Base-by-base conservation (phyloP, 2,797 vertebrate species). In the Anguilla pacifica region DNA sequence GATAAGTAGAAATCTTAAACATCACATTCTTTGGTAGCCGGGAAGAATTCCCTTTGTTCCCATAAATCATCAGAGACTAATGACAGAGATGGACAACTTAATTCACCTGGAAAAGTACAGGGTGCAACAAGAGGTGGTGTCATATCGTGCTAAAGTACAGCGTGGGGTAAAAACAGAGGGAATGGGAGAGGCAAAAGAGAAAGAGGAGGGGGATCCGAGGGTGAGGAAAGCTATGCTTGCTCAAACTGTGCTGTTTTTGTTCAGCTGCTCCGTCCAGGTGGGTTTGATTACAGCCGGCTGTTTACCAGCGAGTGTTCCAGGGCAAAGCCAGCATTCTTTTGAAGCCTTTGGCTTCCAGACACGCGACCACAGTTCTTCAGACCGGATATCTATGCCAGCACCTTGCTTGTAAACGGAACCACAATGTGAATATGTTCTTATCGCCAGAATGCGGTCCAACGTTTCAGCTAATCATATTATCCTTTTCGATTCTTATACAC, bases 1-100 rank as follows among this genome's bases (percentile, higher is more conserved):
- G 35, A 77, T 43, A 77, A 74, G 70, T 74, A 39, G 70, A 74
- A 39, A 11, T 74, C 70, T 74, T 74, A 35, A 77, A 77, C 35
- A 43, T 43, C 13, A 39, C 72, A 39, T 77, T 77, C 35, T 77
- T 77, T 77, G 72, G 35, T 39, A 77, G 2, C 17, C 43, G 72
- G 35, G 4, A 43, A 77, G 55, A 77, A 43, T 2, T 25, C 72
- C 35, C 35, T 77, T 77, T 77, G 72, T 77, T 77, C 13, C 31
- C 17, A 43, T 19, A 43, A 77, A 15, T 15, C 72, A 35, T 39
- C 13, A 13, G 31, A 43, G 13, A 17, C 31, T 43, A 77, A 43
- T 77, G 31, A 77, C 72, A 77, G 72, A 15, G 13, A 15, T 77
- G 0, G 19, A 77, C 11, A 5, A 43, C 31, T 43, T 6, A 77